phyloP scores from a whole-genome alignment of 2,888 invertebrate species.

The Incurvaria masculella region DNA sequence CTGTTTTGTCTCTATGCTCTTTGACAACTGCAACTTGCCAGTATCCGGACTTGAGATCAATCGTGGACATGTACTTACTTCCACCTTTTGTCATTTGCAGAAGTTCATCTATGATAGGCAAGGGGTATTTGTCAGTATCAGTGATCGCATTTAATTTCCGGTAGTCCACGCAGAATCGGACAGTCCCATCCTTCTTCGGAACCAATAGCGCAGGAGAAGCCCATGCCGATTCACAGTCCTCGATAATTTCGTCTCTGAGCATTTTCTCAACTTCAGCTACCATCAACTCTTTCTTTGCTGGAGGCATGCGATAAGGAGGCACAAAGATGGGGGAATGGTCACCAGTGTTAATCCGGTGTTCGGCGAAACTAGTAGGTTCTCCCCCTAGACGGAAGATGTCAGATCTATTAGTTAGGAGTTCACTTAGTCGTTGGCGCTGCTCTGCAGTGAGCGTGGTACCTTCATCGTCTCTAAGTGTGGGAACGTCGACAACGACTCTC shows the following conservation, averaged over 20 bases:
- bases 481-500: not conserved
- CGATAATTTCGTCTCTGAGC: slow-evolving; percentile 21
- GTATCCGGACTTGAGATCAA: no score
- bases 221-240: slow-evolving; percentile 24
- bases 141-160: slow-evolving; percentile 17
- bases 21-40: slow-evolving; percentile 21
- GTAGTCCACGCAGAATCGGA: slow-evolving; percentile 23
- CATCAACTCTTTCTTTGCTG: slow-evolving; percentile 19
- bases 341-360: slow-evolving; percentile 21
- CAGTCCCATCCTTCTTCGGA: slow-evolving; percentile 20
- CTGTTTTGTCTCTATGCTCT: slow-evolving; percentile 19
- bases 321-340: slow-evolving; percentile 21
- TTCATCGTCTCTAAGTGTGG: not conserved
- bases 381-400: slow-evolving; percentile 12
- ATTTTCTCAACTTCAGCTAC: slow-evolving; percentile 20
- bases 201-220: slow-evolving; percentile 23
- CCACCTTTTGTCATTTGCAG: slow-evolving; percentile 19
- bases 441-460: not conserved
- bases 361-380: slow-evolving; percentile 10
- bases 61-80: slow-evolving; percentile 20
- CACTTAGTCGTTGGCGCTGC: not conserved
- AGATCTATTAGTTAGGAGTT: slow-evolving; percentile 1
- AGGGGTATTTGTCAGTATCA: slow-evolving; percentile 16
- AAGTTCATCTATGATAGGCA: slow-evolving; percentile 25
- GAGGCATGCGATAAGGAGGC: slow-evolving; percentile 22